Conservation (phyloP, 1,140 invertebrate genomes). For the Rhysida immarginata region DNA sequence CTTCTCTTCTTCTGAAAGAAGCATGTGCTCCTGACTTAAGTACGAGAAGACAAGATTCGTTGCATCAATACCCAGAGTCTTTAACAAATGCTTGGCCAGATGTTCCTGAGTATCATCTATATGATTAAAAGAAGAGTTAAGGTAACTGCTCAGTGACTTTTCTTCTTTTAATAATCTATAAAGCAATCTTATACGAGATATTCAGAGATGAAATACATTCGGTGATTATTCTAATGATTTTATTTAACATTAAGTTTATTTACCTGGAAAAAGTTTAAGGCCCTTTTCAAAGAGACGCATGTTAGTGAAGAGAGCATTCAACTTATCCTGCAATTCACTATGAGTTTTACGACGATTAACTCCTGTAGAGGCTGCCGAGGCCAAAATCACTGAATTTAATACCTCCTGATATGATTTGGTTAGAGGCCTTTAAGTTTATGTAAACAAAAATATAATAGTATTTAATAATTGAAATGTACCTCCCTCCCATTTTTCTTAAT, state of each 20-base stretch:
- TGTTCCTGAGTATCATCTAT: conserved; percentile 42
- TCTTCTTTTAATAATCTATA: no score
- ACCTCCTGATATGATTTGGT: conserved; percentile 31
- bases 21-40: conserved; percentile 31
- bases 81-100: conserved; percentile 63
- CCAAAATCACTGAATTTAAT: conserved; percentile 49
- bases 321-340: conserved; percentile 59
- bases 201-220: no score
- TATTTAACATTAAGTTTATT: no score
- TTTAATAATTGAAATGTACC: conserved; percentile 40
- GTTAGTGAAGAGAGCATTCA: conserved; percentile 54
- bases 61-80: conserved; percentile 67
- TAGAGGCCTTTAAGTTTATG: no score
- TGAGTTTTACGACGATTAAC: conserved; percentile 48
- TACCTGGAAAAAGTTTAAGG: conserved; percentile 45
- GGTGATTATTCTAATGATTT: no score
- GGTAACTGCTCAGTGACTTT: no score
- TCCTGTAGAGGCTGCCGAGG: conserved; percentile 44
- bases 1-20: conserved; percentile 21
- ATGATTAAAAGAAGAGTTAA: conserved; percentile 17
- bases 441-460: not conserved
- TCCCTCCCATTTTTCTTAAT: no score
- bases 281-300: conserved; percentile 74
- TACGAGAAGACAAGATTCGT: conserved; percentile 51
- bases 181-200: no score